Evolutionary conservation across 23 tunicate species (phyloP).

Genomic region (Oikopleura albicans): DNA sequence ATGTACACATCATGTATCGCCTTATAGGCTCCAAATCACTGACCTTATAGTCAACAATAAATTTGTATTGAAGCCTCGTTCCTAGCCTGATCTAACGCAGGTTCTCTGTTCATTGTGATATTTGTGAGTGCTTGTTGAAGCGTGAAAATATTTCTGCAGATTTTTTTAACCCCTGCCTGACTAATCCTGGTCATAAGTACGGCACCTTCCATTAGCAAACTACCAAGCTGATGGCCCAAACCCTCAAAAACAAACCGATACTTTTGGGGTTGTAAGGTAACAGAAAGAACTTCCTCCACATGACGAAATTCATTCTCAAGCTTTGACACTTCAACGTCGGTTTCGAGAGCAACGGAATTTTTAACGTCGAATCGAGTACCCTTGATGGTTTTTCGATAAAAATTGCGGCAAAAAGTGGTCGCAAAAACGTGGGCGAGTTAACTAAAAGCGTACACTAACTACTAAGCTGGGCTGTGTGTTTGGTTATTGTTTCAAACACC

Average conservation of each 20-base stretch:
- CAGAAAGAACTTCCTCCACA: constrained; percentile 40
- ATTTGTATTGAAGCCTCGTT: too few relatives aligned
- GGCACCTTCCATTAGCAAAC: constrained; percentile 54
- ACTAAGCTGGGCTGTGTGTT: too few relatives aligned
- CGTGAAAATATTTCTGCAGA: constrained; percentile 57
- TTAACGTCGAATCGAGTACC: constrained; percentile 41
- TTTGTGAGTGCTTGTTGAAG: constrained; percentile 70
- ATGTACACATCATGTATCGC: too few relatives aligned
- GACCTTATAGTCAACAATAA: too few relatives aligned
- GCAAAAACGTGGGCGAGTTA: too few relatives aligned
- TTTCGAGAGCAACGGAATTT: constrained; percentile 41
- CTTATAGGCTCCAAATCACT: too few relatives aligned
- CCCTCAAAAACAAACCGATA: constrained; percentile 67
- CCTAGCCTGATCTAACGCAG: constrained; percentile 57
- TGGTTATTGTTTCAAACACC: too few relatives aligned
- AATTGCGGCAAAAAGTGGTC: constrained; percentile 40
- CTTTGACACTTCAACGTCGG: constrained; percentile 24
- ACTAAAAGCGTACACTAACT: too few relatives aligned
- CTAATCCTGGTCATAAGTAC: constrained; percentile 48
- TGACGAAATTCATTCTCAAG: constrained; percentile 24
- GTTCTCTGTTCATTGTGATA: constrained; percentile 58
- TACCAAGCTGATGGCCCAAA: constrained; percentile 49
- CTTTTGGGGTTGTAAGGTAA: constrained; percentile 36
- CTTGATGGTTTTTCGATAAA: too few relatives aligned
- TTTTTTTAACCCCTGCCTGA: constrained; percentile 62